These are phyloP conservation scores for Gymnothorax reevesii DNA, from an alignment of 2,797 vertebrate species.

Conservation along the genomic window DNA sequence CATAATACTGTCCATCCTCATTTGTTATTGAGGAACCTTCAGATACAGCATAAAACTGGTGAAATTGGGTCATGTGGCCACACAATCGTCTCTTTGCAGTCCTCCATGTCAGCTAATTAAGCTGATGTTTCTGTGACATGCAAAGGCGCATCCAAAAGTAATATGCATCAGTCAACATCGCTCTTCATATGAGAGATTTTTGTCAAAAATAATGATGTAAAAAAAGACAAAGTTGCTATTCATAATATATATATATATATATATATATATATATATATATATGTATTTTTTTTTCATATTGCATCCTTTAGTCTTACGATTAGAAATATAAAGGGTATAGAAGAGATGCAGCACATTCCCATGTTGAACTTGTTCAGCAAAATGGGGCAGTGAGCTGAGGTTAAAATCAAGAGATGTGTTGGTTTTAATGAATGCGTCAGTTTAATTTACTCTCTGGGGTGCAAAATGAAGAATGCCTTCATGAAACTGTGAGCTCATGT, in stretches of 20 bases:
- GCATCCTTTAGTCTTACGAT: background rate
- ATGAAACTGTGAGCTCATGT: conserved; percentile 12
- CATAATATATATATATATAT: background rate
- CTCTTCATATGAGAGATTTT: background rate
- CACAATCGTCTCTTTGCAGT: too few species aligned
- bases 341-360: background rate
- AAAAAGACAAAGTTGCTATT: background rate
- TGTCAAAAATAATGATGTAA: conserved; percentile 4
- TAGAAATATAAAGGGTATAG: background rate
- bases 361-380: background rate
- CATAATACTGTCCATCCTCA: too few species aligned
- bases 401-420: background rate
- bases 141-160: too few species aligned
- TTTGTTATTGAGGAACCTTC: too few species aligned
- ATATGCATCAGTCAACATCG: background rate
- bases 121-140: background rate
- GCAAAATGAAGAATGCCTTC: conserved; percentile 22
- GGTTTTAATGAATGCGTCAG: conserved; percentile 23
- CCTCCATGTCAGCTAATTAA: background rate
- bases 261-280: background rate
- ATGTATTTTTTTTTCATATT: background rate
- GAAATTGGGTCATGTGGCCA: too few species aligned
- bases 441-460: conserved; percentile 41
- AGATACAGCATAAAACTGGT: too few species aligned
- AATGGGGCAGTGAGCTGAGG: background rate